Percentiles rank a stretch among this genome's conserved stretches.
phyloP scores from a whole-genome alignment of 2,888 invertebrate genomes.

The Falcaria lacertinaria region DNA sequence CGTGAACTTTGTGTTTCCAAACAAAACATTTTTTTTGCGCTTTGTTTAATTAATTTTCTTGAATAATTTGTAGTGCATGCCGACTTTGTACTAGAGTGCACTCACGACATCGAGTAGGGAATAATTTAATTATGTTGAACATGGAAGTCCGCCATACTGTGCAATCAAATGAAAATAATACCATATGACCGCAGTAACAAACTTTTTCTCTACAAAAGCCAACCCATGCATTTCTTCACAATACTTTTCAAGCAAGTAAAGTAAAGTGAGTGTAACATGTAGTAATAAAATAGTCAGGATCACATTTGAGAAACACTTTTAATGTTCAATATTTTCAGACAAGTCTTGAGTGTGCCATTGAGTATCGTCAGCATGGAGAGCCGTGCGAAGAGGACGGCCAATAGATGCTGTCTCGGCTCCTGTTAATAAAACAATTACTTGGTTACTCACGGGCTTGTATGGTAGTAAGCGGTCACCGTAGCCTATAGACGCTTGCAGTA shows the following conservation, averaged over 20 bases:
- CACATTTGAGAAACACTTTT: slow-evolving; percentile 85
- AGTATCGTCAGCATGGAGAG: slow-evolving; percentile 84
- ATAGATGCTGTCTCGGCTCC: slow-evolving; percentile 83
- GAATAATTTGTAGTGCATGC: slow-evolving; percentile 37
- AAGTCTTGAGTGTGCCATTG: slow-evolving; percentile 81
- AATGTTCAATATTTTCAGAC: slow-evolving; percentile 82
- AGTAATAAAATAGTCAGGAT: slow-evolving; percentile 32
- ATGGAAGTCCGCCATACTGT: slow-evolving; percentile 13
- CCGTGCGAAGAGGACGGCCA: slow-evolving; percentile 83
- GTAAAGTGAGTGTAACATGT: slow-evolving; percentile 1
- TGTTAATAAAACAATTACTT: slow-evolving; percentile 56
- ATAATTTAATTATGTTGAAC: slow-evolving; percentile 11
- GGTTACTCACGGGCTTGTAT: no score
- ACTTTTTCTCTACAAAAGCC: no score
- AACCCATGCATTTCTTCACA: no score
- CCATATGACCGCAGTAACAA: not conserved
- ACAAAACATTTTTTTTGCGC: slow-evolving; percentile 81
- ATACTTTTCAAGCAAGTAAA: no score
- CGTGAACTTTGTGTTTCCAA: slow-evolving; percentile 86
- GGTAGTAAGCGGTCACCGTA: no score
- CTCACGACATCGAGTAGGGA: slow-evolving; percentile 10
- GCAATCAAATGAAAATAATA: not conserved
- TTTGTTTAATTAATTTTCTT: slow-evolving; percentile 37
- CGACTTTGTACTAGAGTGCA: slow-evolving; percentile 26
- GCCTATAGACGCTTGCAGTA: no score